Base-by-base conservation (phyloP, 2,888 invertebrate genomes). In the Tipula helvola region DNA sequence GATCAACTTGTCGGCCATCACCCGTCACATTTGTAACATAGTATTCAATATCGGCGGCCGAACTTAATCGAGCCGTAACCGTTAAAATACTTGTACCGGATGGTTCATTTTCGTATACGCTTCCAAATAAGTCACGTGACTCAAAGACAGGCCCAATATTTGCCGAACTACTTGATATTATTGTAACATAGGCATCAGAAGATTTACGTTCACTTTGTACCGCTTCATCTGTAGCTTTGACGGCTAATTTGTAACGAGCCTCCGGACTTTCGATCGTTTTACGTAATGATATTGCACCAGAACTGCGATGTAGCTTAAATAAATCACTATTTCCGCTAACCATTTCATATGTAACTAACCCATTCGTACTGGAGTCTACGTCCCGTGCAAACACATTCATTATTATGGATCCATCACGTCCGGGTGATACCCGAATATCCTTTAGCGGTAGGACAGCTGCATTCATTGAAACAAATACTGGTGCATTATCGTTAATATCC, bases 401-500 rank as follows among this genome's bases (percentile, higher is more conserved):
- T 86, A 97, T 95, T 86, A 95, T 93, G 87, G 93, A 92, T 10
- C 95, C 94, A 87, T 93, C 93, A 88, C 94, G 93, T 8, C 93
- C 93, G 44, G 92, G 91, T 44, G 88, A 86, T 0, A 88, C 87
- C 52, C 87, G 88, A 87, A 88, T 87, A 86, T 92, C 92, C 91
- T 92, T 88, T 92, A 93, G 91, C 86, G 95, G 95, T 84, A 97
- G 92, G n/a, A 97, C 93, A 0, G 97, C 97, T 0, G 97, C 96
- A 89, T 97, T 97, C 96, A 97, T 97, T 85, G 97, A 97, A 2
- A 96, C 95, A 90, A 98, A 98, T 28, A 95, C 93, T 0, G 98
- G 98, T 5, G 97, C 96, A 91, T 98, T 97, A 91, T 98, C 98
- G 90, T 98, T 98, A 87, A 97, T 95, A 90, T 98, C 98, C 91